Evolutionary conservation across 2,888 invertebrate genomes (phyloP).

Genomic region (Drosophila ezoana): DNA sequence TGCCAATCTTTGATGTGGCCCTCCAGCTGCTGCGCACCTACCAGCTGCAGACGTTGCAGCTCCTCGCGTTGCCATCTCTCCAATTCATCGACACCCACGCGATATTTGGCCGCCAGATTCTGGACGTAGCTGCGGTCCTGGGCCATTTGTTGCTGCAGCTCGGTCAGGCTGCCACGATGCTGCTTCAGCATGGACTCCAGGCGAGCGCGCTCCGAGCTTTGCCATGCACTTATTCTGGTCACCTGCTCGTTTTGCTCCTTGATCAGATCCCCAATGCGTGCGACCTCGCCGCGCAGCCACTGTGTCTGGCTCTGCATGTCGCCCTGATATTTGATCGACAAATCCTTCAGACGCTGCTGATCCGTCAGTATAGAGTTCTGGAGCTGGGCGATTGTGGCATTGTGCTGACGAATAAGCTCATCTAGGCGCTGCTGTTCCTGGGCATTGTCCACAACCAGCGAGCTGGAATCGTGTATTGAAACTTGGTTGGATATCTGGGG

Average conservation of each 20-base stretch:
- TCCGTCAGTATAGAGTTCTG: constrained; percentile 81
- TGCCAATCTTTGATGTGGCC: constrained; percentile 83
- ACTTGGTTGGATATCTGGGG: constrained; percentile 20
- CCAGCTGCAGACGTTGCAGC: constrained; percentile 77
- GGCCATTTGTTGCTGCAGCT: constrained; percentile 77
- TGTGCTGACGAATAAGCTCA: constrained; percentile 81
- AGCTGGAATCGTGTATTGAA: constrained; percentile 42
- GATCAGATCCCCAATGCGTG: constrained; percentile 78
- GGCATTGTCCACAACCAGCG: constrained; percentile 60
- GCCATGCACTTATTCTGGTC: constrained; percentile 81
- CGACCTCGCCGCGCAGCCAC: constrained; percentile 81
- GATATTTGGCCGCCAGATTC: constrained; percentile 80
- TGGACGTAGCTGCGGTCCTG: constrained; percentile 80
- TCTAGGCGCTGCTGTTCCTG: constrained; percentile 80
- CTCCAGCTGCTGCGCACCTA: constrained; percentile 70
- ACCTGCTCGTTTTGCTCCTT: constrained; percentile 82
- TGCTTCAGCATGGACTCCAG: constrained; percentile 77
- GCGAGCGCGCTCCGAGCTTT: constrained; percentile 80
- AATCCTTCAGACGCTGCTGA: constrained; percentile 77
- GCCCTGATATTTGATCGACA: constrained; percentile 79
- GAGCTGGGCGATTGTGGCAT: constrained; percentile 79
- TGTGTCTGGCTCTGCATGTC: constrained; percentile 82
- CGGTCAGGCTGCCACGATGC: constrained; percentile 82
- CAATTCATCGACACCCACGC: constrained; percentile 82
- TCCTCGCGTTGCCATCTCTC: constrained; percentile 83